Conservation (phyloP, 2,888 invertebrate genomes). For the Dolichomitus sp. region DNA sequence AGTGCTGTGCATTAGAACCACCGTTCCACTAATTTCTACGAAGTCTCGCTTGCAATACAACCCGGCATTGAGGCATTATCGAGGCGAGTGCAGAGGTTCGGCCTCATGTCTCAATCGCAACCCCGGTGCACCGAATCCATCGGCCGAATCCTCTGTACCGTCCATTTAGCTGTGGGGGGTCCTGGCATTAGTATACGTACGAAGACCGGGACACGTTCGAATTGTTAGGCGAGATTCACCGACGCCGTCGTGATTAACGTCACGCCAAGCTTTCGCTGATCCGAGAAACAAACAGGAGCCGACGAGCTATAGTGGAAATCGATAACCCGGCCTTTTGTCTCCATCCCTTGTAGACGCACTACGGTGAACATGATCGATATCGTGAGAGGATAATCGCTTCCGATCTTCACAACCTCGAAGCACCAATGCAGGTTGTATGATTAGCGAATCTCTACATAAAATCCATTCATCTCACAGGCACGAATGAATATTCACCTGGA, state of each 20-base stretch:
- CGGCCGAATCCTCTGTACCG: slow-evolving; percentile 3
- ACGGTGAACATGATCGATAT: slow-evolving; percentile 51
- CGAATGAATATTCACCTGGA: background rate
- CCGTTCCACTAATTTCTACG: slow-evolving; percentile 54
- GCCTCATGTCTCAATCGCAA: slow-evolving; percentile 56
- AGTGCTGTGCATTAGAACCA: slow-evolving; percentile 7
- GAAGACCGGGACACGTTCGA: slow-evolving; percentile 49
- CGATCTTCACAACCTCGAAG: slow-evolving; percentile 11
- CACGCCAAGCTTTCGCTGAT: slow-evolving; percentile 43
- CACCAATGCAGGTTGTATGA: background rate
- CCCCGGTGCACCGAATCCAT: slow-evolving; percentile 33
- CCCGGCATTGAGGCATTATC: slow-evolving; percentile 53
- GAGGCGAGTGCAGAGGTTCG: slow-evolving; percentile 34
- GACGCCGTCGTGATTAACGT: slow-evolving; percentile 64
- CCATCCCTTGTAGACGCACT: slow-evolving; percentile 33
- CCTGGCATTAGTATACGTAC: slow-evolving; percentile 48
- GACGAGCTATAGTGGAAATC: slow-evolving; percentile 52
- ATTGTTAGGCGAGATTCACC: slow-evolving; percentile 63
- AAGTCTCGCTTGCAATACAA: slow-evolving; percentile 40
- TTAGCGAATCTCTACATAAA: slow-evolving; percentile 2
- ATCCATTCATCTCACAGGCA: background rate
- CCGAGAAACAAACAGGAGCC: slow-evolving; percentile 45
- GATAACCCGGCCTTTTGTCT: slow-evolving; percentile 62
- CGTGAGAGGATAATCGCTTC: slow-evolving; percentile 40
- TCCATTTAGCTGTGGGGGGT: slow-evolving; percentile 41